A percentile compares a stretch with the other conserved stretches of the same genome.
These are phyloP conservation scores for Narcine bancroftii DNA, from an alignment of 2,113 vertebrate species.

Conservation along the genomic window DNA sequence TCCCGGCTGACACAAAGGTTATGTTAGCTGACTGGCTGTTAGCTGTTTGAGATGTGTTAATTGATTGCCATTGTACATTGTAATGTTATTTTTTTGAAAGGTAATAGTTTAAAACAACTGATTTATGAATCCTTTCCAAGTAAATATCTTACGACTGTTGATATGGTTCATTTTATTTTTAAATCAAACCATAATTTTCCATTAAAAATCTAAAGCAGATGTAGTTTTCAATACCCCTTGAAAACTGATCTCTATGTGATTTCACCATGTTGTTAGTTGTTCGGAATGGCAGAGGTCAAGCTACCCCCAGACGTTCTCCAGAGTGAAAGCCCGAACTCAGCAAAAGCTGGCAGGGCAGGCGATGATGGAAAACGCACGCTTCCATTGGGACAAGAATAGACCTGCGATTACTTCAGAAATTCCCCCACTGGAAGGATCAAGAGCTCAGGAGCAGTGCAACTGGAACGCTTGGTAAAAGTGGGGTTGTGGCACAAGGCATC, in stretches of 20 bases:
- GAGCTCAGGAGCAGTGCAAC: neutral
- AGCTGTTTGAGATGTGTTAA: constrained; percentile 13
- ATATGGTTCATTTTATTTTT: neutral
- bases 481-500: neutral
- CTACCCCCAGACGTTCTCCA: neutral
- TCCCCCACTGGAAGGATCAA: neutral
- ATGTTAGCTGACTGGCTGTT: neutral
- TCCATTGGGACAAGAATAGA: neutral
- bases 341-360: neutral
- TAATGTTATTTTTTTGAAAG: neutral
- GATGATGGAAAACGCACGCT: neutral
- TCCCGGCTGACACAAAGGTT: neutral
- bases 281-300: neutral
- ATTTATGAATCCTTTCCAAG: neutral
- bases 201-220: constrained; percentile 10
- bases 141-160: neutral
- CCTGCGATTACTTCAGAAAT: neutral
- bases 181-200: constrained; percentile 4
- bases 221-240: neutral
- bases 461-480: neutral
- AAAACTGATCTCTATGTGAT: neutral
- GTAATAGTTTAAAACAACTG: neutral
- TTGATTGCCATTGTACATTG: neutral
- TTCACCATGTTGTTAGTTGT: neutral
- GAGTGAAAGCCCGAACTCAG: constrained; percentile 8